phyloP scores from a whole-genome alignment of 2,113 vertebrate genomes.

The Xenopus laevis region DNA sequence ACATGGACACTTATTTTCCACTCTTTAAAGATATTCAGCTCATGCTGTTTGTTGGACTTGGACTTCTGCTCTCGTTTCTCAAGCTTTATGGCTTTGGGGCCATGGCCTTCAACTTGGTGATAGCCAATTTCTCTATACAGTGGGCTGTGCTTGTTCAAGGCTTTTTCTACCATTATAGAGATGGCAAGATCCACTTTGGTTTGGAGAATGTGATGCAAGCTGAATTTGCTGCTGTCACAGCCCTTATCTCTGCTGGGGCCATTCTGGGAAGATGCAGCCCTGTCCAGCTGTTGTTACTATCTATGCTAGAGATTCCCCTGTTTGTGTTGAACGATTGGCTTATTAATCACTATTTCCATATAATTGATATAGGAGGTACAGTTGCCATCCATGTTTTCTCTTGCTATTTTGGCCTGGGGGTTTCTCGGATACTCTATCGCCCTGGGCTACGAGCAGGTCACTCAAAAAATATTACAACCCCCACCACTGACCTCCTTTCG shows the following conservation, averaged over 20 bases:
- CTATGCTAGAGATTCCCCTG: constrained; percentile 66
- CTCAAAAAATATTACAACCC: constrained; percentile 62
- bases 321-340: constrained; percentile 72
- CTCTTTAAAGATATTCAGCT: constrained; percentile 77
- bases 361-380: constrained; percentile 75
- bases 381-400: constrained; percentile 79
- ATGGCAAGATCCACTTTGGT: constrained; percentile 66
- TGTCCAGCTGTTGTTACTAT: constrained; percentile 75
- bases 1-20: constrained; percentile 66
- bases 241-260: constrained; percentile 76
- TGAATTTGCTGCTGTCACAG: constrained; percentile 72
- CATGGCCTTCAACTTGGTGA: constrained; percentile 76
- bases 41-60: constrained; percentile 78
- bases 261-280: constrained; percentile 75
- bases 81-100: constrained; percentile 69
- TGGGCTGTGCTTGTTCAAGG: constrained; percentile 77
- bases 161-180: constrained; percentile 65
- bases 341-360: constrained; percentile 60
- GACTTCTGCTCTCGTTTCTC: constrained; percentile 76
- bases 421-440: constrained; percentile 71
- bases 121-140: constrained; percentile 72
- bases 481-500: constrained; percentile 68
- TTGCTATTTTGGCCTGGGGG: constrained; percentile 78
- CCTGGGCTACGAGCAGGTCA: constrained; percentile 43
- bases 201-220: constrained; percentile 73